phyloP scores from a whole-genome alignment of 2,797 vertebrate genomes.

The Tamandua tetradactyla region DNA sequence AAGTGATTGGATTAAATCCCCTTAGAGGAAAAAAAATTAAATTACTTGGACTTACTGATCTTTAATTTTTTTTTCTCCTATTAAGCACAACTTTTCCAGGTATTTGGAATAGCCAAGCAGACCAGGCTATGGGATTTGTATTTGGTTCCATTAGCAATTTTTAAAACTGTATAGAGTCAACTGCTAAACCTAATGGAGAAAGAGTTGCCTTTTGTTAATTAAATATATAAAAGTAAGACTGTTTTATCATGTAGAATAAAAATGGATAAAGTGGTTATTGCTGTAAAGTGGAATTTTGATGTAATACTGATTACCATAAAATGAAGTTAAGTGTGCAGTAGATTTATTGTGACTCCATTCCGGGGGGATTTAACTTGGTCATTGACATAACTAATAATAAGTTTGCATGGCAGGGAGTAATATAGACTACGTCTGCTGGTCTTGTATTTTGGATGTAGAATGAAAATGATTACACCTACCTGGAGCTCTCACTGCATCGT shows the following conservation, averaged over 20 bases:
- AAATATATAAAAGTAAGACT: conserved; percentile 41
- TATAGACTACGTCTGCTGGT: neutral
- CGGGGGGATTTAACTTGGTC: neutral
- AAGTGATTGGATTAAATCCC: neutral
- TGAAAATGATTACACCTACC: neutral
- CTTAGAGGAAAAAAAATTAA: neutral
- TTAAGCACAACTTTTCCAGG: conserved; percentile 27
- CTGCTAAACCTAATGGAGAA: conserved; percentile 38
- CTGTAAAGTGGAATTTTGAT: conserved; percentile 24
- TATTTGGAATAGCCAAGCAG: conserved; percentile 18
- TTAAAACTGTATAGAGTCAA: neutral
- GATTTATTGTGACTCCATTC: neutral
- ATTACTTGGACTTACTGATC: neutral
- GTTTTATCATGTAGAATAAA: conserved; percentile 11
- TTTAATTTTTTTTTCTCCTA: neutral
- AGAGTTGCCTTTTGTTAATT: conserved; percentile 1
- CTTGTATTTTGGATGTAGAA: conserved; percentile 2
- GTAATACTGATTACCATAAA: neutral
- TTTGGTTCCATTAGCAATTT: neutral
- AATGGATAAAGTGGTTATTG: conserved; percentile 31
- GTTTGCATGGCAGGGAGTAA: neutral
- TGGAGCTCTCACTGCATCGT: neutral
- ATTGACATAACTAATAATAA: neutral
- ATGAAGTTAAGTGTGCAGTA: neutral
- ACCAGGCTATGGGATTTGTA: neutral